Percentiles rank a stretch among this genome's conserved stretches.
These are phyloP conservation scores for Smutsia temminckii DNA, from an alignment of 2,797 vertebrate species.

Conservation along the genomic window DNA sequence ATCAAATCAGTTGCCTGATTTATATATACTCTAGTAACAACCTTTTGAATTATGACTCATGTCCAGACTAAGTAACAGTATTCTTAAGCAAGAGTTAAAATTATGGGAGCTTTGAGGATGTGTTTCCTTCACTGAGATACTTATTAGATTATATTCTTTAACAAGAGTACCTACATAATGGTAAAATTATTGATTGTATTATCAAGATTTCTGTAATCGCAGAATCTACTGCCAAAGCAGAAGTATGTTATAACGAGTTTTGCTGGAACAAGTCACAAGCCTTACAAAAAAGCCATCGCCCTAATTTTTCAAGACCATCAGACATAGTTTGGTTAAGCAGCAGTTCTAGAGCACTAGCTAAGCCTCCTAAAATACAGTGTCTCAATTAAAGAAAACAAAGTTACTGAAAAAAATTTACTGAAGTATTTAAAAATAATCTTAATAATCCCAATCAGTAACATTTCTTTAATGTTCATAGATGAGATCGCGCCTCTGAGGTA, in stretches of 20 bases:
- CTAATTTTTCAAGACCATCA: conserved; percentile 20
- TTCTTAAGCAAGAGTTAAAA: conserved; percentile 54
- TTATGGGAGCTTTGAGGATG: neutral
- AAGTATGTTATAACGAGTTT: neutral
- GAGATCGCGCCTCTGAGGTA: conserved; percentile 20
- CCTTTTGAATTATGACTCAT: neutral
- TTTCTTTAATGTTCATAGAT: conserved; percentile 42
- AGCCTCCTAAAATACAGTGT: conserved; percentile 35
- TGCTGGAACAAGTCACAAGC: neutral
- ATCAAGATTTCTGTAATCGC: neutral
- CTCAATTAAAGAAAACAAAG: conserved; percentile 21
- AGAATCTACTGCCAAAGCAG: conserved; percentile 34
- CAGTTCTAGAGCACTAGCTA: neutral
- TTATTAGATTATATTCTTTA: conserved; percentile 51
- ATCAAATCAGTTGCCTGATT: neutral
- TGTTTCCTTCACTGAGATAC: conserved; percentile 12
- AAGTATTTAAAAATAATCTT: conserved; percentile 57
- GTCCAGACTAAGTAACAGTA: neutral
- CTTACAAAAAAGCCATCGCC: neutral
- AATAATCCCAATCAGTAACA: conserved; percentile 54
- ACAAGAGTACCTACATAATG: neutral
- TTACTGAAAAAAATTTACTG: conserved; percentile 26
- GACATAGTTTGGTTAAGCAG: neutral
- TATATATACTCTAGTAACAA: conserved; percentile 26
- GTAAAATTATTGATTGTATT: conserved; percentile 27